Evolutionary conservation across 2,888 invertebrate species (phyloP), one percentile per base, ranked within the genome.

Genomic region (Lithophane leautieri): DNA sequence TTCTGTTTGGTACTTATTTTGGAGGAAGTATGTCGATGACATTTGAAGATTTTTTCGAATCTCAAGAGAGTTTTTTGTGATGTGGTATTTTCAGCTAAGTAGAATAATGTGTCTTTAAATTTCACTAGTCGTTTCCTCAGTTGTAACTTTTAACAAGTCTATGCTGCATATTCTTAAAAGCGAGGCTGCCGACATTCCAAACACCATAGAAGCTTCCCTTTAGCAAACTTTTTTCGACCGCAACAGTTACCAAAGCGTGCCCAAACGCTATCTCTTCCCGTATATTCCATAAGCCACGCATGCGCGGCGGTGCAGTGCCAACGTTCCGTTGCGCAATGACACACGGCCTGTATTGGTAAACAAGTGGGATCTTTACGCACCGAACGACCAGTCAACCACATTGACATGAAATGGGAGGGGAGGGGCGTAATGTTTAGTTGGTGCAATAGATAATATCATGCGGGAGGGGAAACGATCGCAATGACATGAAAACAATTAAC

Each of bases 251-350:
- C 8, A 56, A 67, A 65, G 60, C 82, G 76, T 76, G 74, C 58
- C 4, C 66, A 16, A 40, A 44, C 79, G 78, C 63, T 80, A 63
- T 83, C 2, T 50, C 50, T 25, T 52, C 70, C 76, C 81, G 88
- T 88, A 78, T 87, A 54, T 82, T 78, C 52, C 44, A n/a, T 54
- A 25, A 2, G 58, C 61, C 75, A 80, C 80, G 82, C 84, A 81
- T 75, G 79, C 68, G 76, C 74, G 74, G 52, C 76, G 71, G 50
- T 85, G 83, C 88, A 88, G 79, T 86, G 87, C 86, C 87, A 86
- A 88, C 87, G 83, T 82, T 88, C 81, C 73, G 74, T 87, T 87
- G 87, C 87, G 85, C 79, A 87, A 86, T 87, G 82, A 79, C 85
- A 84, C 65, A 79, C 80, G 50, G 75, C 56, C 73, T 54, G 76